Conservation (phyloP, 2,888 invertebrate species). For the Sthenelais limicola region DNA sequence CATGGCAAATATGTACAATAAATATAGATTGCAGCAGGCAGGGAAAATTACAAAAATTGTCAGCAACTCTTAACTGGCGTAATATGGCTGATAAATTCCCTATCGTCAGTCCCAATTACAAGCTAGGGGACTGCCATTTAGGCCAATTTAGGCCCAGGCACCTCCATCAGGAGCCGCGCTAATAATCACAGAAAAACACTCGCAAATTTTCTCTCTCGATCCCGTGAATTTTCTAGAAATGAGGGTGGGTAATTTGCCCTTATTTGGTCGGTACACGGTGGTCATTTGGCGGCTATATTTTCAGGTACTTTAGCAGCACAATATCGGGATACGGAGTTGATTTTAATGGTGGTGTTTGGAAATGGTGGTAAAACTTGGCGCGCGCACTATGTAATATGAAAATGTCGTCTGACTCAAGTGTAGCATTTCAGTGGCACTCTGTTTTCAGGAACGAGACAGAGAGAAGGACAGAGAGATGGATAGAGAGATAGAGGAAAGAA, state of each 20-base stretch:
- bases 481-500: too few relatives aligned
- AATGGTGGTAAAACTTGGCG: not conserved
- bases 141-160: constrained; percentile 21
- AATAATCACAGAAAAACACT: constrained; percentile 39
- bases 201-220: constrained; percentile 33
- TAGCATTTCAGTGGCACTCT: too few relatives aligned
- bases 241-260: constrained; percentile 36
- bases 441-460: too few relatives aligned
- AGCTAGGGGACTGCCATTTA: constrained; percentile 6
- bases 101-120: constrained; percentile 30
- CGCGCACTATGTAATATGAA: not conserved
- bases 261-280: constrained; percentile 5
- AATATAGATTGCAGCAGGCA: constrained; percentile 32
- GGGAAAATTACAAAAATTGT: constrained; percentile 39
- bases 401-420: not conserved
- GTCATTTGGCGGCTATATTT: not conserved
- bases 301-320: not conserved
- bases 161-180: constrained; percentile 18
- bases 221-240: constrained; percentile 40
- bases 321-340: constrained; percentile 11
- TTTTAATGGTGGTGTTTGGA: constrained; percentile 23
- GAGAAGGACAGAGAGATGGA: too few relatives aligned
- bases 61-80: constrained; percentile 27
- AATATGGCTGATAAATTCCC: constrained; percentile 38
- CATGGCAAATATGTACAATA: constrained; percentile 39